Evolutionary conservation across 1,140 invertebrate genomes (phyloP).

Genomic region (Heliconius hermathena): DNA sequence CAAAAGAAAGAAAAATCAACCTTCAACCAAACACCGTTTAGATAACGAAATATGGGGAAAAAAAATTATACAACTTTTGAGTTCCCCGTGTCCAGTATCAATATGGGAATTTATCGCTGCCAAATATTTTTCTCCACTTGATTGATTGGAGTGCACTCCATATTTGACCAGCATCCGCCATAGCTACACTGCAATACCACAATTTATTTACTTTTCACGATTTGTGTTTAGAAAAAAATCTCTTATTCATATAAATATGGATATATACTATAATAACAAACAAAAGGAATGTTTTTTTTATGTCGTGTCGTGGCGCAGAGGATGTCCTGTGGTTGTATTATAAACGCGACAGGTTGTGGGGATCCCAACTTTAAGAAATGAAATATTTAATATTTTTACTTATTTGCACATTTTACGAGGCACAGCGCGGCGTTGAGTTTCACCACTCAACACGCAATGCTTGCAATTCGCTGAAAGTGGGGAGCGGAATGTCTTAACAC

Average conservation of each 20-base stretch:
- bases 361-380: no score
- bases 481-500: no score
- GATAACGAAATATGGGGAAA: neutral
- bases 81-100: neutral
- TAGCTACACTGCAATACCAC: neutral
- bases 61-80: neutral
- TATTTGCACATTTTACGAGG: no score
- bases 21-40: neutral
- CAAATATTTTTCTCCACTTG: conserved; percentile 4
- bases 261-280: neutral
- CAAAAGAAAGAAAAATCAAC: neutral
- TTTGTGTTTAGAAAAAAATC: neutral
- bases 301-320: no score
- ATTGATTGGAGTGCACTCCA: conserved; percentile 8
- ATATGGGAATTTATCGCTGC: neutral
- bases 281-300: no score
- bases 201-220: neutral
- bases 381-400: no score
- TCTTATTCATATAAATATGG: neutral
- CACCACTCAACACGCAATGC: no score
- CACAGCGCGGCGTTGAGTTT: no score
- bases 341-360: no score
- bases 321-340: no score
- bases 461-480: no score
- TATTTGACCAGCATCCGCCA: neutral